Evolutionary conservation across 2,888 invertebrate genomes (phyloP).

Genomic region (Notodonta dromedarius): DNA sequence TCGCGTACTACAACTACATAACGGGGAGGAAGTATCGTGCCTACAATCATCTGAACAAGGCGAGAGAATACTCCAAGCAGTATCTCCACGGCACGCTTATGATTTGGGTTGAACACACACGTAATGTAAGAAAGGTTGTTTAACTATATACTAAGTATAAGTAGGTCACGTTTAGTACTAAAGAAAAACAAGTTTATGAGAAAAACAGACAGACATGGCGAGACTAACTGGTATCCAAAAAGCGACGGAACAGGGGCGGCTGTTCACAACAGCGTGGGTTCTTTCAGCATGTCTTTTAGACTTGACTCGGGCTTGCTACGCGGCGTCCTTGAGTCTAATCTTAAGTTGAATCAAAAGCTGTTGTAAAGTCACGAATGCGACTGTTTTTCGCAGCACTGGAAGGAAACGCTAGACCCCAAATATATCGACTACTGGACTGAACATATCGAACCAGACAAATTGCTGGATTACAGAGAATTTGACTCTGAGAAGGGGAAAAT

Average conservation of each 20-base stretch:
- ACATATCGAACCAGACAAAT: constrained; percentile 64
- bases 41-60: constrained; percentile 63
- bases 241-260: no score
- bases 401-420: constrained; percentile 66
- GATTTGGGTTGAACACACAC: constrained; percentile 80
- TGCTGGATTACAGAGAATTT: constrained; percentile 73
- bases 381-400: constrained; percentile 77
- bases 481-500: constrained; percentile 60
- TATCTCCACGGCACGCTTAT: constrained; percentile 67
- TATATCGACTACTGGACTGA: constrained; percentile 78
- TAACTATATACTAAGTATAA: not conserved
- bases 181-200: no score
- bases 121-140: constrained; percentile 63
- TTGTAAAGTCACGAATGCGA: no score
- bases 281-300: no score
- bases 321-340: no score
- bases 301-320: no score
- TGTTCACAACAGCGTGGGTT: no score
- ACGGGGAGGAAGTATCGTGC: constrained; percentile 65
- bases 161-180: no score
- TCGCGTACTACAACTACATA: constrained; percentile 80
- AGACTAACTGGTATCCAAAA: no score
- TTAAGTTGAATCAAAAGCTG: no score
- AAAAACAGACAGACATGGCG: no score
- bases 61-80: constrained; percentile 61